These are phyloP conservation scores for Platycercus adscitus DNA, from an alignment of 2,113 vertebrate genomes.

Conservation along the genomic window DNA sequence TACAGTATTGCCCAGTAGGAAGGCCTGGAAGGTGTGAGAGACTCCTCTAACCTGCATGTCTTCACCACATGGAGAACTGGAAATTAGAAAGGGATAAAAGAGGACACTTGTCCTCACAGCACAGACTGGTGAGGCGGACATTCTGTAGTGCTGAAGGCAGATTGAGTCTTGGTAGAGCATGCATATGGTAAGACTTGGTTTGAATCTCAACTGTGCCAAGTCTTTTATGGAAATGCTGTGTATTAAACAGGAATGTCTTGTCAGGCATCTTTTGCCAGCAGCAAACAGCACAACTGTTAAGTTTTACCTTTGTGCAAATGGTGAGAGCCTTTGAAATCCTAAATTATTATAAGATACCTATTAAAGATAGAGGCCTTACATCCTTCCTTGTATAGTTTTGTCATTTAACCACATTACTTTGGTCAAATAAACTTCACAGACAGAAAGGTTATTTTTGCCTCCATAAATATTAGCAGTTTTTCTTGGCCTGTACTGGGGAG, in stretches of 20 bases:
- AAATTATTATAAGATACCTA: not conserved
- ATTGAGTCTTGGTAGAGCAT: not conserved
- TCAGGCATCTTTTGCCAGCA: not conserved
- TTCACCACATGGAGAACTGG: not conserved
- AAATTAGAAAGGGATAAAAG: not conserved
- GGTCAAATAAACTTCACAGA: not conserved
- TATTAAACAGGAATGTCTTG: not conserved
- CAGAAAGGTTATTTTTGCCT: not conserved
- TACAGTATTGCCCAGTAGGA: not conserved
- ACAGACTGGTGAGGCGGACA: too few species aligned
- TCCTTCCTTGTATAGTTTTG: not conserved
- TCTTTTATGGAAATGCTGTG: not conserved
- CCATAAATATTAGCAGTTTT: not conserved
- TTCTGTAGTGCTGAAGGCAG: not conserved
- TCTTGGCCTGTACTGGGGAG: not conserved
- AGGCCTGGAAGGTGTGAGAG: not conserved
- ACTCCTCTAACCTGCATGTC: not conserved
- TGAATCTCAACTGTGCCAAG: not conserved
- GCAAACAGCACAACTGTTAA: not conserved
- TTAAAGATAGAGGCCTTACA: not conserved
- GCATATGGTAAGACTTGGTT: not conserved
- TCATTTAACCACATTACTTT: not conserved
- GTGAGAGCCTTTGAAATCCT: not conserved
- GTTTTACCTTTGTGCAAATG: not conserved
- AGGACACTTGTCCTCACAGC: not conserved